phyloP scores from a whole-genome alignment of 2,113 vertebrate species.

The Nestor notabilis region DNA sequence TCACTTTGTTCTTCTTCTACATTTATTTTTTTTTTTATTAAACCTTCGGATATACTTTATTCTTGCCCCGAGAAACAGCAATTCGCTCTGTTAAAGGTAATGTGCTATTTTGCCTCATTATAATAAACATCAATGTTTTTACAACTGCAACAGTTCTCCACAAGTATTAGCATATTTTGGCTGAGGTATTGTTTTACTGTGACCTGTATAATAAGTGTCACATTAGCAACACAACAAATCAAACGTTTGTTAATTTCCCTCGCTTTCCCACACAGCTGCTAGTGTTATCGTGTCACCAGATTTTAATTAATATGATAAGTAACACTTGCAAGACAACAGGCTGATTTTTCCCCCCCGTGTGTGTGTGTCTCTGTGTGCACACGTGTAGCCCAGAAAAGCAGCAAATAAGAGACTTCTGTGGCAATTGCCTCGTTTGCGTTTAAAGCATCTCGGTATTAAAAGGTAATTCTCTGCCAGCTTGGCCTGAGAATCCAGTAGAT shows the following conservation, averaged over 20 bases:
- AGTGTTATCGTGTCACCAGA: conserved; percentile 93
- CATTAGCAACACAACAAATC: conserved; percentile 99
- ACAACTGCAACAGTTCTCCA: conserved; percentile 85
- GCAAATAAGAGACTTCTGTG: conserved; percentile 41
- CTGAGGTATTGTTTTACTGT: conserved; percentile 91
- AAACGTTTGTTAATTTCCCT: conserved; percentile 95
- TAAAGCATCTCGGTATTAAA: conserved; percentile 38
- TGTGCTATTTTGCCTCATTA: conserved; percentile 75
- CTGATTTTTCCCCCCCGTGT: conserved; percentile 79
- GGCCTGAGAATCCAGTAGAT: neutral
- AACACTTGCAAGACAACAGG: conserved; percentile 95
- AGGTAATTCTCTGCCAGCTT: conserved; percentile 31
- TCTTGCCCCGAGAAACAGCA: conserved; percentile 14
- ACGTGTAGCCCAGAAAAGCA: conserved; percentile 58
- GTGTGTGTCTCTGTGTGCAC: conserved; percentile 52
- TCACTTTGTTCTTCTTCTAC: neutral
- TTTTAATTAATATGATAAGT: conserved; percentile 99
- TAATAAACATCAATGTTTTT: conserved; percentile 81
- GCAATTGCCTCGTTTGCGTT: conserved; percentile 18
- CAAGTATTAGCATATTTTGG: conserved; percentile 91
- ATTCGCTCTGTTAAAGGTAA: conserved; percentile 75
- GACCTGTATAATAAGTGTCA: conserved; percentile 99
- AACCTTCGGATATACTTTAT: conserved; percentile 14
- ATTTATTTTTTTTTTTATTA: neutral
- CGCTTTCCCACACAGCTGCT: conserved; percentile 94